Conservation (phyloP, 2,888 invertebrate genomes). For the Idaea dimidiata region DNA sequence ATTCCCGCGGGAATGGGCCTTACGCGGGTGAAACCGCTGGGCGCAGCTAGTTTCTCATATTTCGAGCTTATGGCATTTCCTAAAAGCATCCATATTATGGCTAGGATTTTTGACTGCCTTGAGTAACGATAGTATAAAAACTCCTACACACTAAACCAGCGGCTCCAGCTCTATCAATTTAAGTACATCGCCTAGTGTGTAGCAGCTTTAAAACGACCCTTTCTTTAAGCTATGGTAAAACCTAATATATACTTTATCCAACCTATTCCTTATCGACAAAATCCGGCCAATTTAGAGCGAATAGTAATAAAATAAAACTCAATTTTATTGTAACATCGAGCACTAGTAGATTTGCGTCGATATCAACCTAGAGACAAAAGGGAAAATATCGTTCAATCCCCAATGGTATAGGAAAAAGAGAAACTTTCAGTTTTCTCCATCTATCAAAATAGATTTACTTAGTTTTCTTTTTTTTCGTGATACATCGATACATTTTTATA, state of each 20-base stretch:
- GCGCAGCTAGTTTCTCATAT: too few species aligned
- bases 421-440: background rate
- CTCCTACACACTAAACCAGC: too few species aligned
- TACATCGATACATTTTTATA: background rate
- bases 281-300: background rate
- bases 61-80: too few species aligned
- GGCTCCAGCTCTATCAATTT: too few species aligned
- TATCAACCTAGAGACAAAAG: background rate
- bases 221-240: background rate
- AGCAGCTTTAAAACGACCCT: background rate
- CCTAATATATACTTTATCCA: background rate
- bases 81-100: too few species aligned
- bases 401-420: background rate
- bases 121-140: too few species aligned
- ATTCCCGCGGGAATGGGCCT: too few species aligned
- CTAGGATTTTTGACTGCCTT: too few species aligned
- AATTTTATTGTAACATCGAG: background rate
- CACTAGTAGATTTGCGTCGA: background rate
- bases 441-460: background rate
- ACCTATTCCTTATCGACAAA: background rate
- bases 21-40: too few species aligned
- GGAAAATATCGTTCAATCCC: background rate
- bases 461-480: background rate
- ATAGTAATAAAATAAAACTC: conserved; percentile 1
- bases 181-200: too few species aligned